phyloP scores from a whole-genome alignment of 2,797 vertebrate genomes.

The Sylvia borin region DNA sequence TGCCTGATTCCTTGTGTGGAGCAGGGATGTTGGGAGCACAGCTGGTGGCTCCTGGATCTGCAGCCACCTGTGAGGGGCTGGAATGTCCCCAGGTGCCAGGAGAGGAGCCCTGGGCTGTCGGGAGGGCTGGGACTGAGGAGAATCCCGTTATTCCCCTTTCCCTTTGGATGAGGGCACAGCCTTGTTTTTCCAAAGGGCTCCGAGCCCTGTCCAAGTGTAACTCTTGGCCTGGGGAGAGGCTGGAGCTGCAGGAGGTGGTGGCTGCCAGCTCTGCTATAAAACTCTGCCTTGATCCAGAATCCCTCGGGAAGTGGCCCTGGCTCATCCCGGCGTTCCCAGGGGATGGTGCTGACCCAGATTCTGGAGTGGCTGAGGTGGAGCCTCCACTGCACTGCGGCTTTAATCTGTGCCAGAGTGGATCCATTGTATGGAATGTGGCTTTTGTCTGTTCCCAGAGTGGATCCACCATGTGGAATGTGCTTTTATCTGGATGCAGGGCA shows the following conservation, averaged over 20 bases:
- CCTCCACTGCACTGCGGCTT: background rate
- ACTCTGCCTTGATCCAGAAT: background rate
- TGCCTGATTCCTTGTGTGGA: background rate
- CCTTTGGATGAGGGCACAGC: background rate
- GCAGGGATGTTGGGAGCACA: rapidly evolving
- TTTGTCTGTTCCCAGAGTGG: background rate
- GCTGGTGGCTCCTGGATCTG: background rate
- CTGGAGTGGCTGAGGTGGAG: background rate
- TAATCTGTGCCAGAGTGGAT: background rate
- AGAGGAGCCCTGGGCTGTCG: background rate
- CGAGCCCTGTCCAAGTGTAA: background rate
- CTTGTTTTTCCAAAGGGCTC: background rate
- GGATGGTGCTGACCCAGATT: background rate
- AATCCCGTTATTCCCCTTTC: too few species aligned
- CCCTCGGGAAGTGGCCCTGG: background rate
- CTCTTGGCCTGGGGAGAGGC: background rate
- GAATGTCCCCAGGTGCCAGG: background rate
- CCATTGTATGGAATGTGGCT: background rate
- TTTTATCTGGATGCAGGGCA: too few species aligned
- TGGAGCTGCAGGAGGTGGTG: background rate
- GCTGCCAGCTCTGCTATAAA: conserved; percentile 35
- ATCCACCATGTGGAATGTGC: too few species aligned
- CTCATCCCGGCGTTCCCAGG: background rate
- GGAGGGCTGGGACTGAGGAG: rapidly evolving
- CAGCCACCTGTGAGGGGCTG: background rate